Percentiles rank a stretch among this genome's conserved stretches.
Evolutionary conservation across 2,113 vertebrate genomes (phyloP).

Genomic region (Pangasianodon gigas): DNA sequence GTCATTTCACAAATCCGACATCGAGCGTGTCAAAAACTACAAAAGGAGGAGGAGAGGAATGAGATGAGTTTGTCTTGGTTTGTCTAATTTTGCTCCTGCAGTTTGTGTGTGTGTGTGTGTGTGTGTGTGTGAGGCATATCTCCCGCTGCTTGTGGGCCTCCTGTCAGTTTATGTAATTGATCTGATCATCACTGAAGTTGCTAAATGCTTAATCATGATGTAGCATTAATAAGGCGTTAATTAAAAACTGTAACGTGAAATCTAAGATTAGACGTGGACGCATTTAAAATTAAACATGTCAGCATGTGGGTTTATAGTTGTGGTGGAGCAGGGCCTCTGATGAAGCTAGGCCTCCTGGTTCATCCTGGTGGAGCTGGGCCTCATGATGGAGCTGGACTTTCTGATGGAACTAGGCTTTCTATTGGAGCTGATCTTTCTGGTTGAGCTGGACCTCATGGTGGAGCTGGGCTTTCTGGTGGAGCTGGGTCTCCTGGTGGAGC

Average conservation of each 20-base stretch:
- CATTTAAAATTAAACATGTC: background rate
- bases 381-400: background rate
- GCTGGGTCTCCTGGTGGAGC: background rate
- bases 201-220: conserved; percentile 30
- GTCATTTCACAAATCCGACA: conserved; percentile 59
- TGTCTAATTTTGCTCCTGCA: conserved; percentile 1
- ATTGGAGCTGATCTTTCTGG: background rate
- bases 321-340: background rate
- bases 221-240: conserved; percentile 29
- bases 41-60: conserved; percentile 20
- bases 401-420: background rate
- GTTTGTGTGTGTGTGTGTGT: conserved; percentile 10
- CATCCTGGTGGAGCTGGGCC: background rate
- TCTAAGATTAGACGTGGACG: conserved; percentile 16
- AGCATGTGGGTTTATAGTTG: conserved; percentile 16
- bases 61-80: conserved; percentile 27
- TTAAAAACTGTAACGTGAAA: conserved; percentile 15
- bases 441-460: background rate
- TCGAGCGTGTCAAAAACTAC: conserved; percentile 35
- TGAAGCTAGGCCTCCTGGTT: background rate
- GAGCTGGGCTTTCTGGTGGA: background rate
- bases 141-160: conserved; percentile 14
- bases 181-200: conserved; percentile 30
- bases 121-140: background rate
- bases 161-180: conserved; percentile 29